Evolutionary conservation across 2,888 invertebrate genomes (phyloP), one percentile per base, ranked within the genome.

Genomic region (Mythimna loreyi): DNA sequence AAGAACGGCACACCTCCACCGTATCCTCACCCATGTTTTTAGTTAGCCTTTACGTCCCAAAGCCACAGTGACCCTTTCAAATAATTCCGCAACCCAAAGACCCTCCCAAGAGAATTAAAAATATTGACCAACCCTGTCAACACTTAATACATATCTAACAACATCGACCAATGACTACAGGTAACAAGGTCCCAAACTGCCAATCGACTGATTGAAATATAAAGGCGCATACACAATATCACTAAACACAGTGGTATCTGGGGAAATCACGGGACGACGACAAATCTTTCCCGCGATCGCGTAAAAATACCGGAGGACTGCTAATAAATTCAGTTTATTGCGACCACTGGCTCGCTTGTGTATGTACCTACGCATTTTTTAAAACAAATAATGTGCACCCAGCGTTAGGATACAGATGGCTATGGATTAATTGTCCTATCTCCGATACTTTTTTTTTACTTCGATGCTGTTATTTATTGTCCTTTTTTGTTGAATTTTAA

Each of bases 201-300:
- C 83, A 86, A 87, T 84, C 81, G 81, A 52, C 66, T 84, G 88
- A 90, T 89, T 87, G 87, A 89, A 89, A 85, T 83, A 91, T 91
- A 92, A 91, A 89, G 89, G 82, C 82, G 85, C 82, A 85, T 88
- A 83, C 83, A 87, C 87, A 88, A 87, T 87, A 85, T 85, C 83
- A 87, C 89, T 90, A 92, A 92, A 91, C 89, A 89, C 87, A 91
- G 74, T 58, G 81, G 64, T 59, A 93, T 86, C 90, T 0, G 25
- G 93, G 93, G 93, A 93, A 93, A 93, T 93, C 92, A 92, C 82
- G 57, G 86, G 79, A 70, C 77, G 78, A 75, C 90, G 92, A 92
- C 92, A 93, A 92, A 92, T 92, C 92, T 92, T 88, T 80, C 80
- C 83, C 53, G 81, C 82, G 87, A 90, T 90, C 90, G 87, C 84